phyloP scores from a whole-genome alignment of 2,888 invertebrate species.

The Drosophila setosimentum region DNA sequence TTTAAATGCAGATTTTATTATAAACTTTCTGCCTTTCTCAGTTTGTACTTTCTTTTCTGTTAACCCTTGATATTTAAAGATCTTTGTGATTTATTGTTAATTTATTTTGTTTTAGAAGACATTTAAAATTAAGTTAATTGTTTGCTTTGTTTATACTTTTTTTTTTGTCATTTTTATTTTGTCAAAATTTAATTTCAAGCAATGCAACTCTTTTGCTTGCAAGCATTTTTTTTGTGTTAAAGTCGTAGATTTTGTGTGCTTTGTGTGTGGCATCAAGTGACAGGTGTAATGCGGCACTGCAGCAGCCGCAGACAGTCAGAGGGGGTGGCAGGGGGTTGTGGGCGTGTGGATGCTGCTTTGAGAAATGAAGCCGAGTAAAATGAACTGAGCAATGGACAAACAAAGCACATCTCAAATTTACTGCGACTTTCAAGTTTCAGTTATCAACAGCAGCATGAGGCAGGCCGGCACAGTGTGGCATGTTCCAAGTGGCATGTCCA shows the following conservation, averaged over 20 bases:
- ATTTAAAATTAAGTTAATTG: neutral
- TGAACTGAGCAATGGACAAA: slow-evolving; percentile 62
- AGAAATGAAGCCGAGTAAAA: slow-evolving; percentile 54
- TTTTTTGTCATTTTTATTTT: neutral
- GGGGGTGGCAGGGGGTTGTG: neutral
- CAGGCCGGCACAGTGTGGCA: slow-evolving; percentile 33
- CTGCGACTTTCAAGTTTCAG: slow-evolving; percentile 41
- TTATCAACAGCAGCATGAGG: slow-evolving; percentile 31
- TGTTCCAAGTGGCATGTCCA: slow-evolving; percentile 51
- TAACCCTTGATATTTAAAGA: too few relatives aligned
- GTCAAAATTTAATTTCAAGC: neutral
- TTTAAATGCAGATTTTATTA: neutral
- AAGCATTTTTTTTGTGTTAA: slow-evolving; percentile 25
- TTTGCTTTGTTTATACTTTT: neutral
- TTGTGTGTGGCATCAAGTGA: slow-evolving; percentile 53
- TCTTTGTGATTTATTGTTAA: neutral
- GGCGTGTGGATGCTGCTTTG: slow-evolving; percentile 22
- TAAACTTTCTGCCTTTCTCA: too few relatives aligned
- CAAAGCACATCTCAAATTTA: slow-evolving; percentile 47
- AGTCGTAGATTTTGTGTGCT: slow-evolving; percentile 6
- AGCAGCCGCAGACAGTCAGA: slow-evolving; percentile 30
- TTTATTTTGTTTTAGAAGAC: neutral
- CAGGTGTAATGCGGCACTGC: slow-evolving; percentile 74
- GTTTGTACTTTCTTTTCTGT: neutral
- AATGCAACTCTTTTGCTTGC: slow-evolving; percentile 16